phyloP scores from a whole-genome alignment of 2,888 invertebrate species.

The Rotaria magnacalcarata region DNA sequence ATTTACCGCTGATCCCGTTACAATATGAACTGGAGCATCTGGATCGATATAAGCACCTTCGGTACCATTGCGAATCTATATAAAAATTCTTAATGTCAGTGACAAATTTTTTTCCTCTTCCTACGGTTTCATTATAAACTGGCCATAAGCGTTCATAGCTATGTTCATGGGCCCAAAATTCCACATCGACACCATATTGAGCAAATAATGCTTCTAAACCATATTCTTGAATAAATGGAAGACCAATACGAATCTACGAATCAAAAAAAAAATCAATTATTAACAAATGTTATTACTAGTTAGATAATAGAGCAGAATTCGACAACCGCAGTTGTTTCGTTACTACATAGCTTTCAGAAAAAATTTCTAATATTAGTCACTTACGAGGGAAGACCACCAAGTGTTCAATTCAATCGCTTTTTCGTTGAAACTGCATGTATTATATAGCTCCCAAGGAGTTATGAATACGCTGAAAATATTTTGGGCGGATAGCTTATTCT shows the following conservation, averaged over 20 bases:
- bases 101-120: constrained; percentile 53
- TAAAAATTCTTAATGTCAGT: constrained; percentile 61
- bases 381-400: too few relatives aligned
- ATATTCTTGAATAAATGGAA: constrained; percentile 50
- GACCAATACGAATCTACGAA: constrained; percentile 50
- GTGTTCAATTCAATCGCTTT: too few relatives aligned
- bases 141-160: constrained; percentile 48
- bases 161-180: constrained; percentile 48
- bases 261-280: background rate
- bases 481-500: too few relatives aligned
- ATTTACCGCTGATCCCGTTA: constrained; percentile 67
- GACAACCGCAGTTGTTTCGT: too few relatives aligned
- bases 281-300: too few relatives aligned
- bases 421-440: too few relatives aligned
- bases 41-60: constrained; percentile 48
- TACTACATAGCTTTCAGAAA: too few relatives aligned
- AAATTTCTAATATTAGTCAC: too few relatives aligned
- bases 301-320: too few relatives aligned
- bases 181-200: constrained; percentile 47
- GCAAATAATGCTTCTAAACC: constrained; percentile 48
- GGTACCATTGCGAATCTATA: constrained; percentile 15
- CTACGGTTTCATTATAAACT: constrained; percentile 46
- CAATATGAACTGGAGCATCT: constrained; percentile 49
- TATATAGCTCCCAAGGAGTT: too few relatives aligned
- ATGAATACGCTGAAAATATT: too few relatives aligned